Conservation (phyloP, 2,113 vertebrate genomes). For the Poicephalus gulielmi region DNA sequence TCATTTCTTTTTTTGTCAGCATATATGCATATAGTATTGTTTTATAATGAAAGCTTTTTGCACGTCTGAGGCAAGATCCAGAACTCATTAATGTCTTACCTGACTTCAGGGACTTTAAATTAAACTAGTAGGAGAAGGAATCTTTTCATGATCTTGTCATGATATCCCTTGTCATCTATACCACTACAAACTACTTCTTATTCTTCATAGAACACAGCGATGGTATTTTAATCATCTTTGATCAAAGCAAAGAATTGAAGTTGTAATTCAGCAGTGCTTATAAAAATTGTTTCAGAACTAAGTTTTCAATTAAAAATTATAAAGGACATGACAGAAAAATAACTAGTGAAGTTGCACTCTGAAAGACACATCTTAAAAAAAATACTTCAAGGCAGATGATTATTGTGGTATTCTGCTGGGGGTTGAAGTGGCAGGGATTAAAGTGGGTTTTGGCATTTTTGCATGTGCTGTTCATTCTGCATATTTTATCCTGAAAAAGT, state of each 20-base stretch:
- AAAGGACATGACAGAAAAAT: neutral
- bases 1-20: neutral
- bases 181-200: neutral
- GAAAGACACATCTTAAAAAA: neutral
- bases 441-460: neutral
- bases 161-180: neutral
- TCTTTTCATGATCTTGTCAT: neutral
- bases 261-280: neutral
- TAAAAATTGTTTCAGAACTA: neutral
- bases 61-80: neutral
- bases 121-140: neutral
- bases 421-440: neutral
- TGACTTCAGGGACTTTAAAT: constrained; percentile 11
- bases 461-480: neutral
- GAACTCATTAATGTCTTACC: neutral
- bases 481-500: neutral
- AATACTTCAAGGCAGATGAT: neutral
- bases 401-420: neutral
- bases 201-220: neutral
- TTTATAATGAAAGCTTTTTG: neutral
- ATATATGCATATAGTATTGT: neutral
- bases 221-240: neutral
- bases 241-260: neutral
- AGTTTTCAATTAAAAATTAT: neutral
- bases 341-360: neutral